Evolutionary conservation across 2,888 invertebrate genomes (phyloP).

Genomic region (Tinea semifulvella): DNA sequence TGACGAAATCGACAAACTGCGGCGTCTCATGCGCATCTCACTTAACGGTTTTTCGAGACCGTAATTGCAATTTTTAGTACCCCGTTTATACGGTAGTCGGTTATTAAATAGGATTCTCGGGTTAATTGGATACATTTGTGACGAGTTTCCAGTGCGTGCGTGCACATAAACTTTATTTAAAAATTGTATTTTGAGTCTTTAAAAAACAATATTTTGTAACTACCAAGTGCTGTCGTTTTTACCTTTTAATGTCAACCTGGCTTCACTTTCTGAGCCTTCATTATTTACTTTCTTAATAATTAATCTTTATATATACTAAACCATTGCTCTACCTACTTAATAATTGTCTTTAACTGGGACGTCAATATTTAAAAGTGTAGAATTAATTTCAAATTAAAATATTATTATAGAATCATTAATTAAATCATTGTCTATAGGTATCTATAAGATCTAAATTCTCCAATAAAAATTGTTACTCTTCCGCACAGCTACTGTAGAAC

Average conservation of each 20-base stretch:
- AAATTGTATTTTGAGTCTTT: background rate
- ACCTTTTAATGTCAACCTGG: background rate
- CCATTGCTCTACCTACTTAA: too few species aligned
- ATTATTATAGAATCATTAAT: too few species aligned
- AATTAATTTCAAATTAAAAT: too few species aligned
- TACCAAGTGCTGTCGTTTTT: conserved; percentile 2
- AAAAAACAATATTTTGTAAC: conserved; percentile 9
- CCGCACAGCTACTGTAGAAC: conserved; percentile 54
- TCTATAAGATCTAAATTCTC: too few species aligned
- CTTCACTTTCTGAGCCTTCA: background rate
- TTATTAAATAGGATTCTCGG: conserved; percentile 53
- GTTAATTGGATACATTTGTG: conserved; percentile 48
- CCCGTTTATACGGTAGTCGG: conserved; percentile 53
- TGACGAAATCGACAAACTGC: conserved; percentile 41
- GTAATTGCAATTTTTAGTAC: conserved; percentile 34
- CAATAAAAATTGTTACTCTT: too few species aligned
- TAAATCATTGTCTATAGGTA: too few species aligned
- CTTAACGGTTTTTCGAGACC: conserved; percentile 47
- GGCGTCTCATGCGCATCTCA: conserved; percentile 42
- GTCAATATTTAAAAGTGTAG: too few species aligned
- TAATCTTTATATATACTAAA: too few species aligned
- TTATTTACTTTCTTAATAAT: conserved; percentile 3
- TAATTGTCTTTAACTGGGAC: too few species aligned
- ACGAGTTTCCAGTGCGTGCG: conserved; percentile 32
- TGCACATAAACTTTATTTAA: conserved; percentile 37